Evolutionary conservation across 1,140 invertebrate species (phyloP).

Genomic region (Chrysomallon squamiferum): DNA sequence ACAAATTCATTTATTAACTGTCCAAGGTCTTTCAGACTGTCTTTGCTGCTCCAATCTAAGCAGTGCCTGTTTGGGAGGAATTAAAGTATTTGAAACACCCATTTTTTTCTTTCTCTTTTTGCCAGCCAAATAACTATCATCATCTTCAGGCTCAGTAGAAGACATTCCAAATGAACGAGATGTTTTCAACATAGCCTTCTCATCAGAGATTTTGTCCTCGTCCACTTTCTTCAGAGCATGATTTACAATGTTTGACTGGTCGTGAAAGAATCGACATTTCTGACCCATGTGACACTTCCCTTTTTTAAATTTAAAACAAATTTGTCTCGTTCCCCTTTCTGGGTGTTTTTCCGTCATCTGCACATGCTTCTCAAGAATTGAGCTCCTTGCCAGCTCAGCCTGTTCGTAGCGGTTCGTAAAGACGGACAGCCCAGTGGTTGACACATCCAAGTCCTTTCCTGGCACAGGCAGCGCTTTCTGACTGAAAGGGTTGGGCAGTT

Average conservation of each 20-base stretch:
- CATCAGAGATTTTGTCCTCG: neutral
- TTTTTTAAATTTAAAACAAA: slow-evolving; percentile 93
- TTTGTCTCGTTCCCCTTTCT: slow-evolving; percentile 81
- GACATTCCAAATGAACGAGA: neutral
- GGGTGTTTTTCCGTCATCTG: slow-evolving; percentile 82
- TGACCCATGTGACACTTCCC: slow-evolving; percentile 89
- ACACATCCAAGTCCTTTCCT: slow-evolving; percentile 3
- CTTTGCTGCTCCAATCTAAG: slow-evolving; percentile 76
- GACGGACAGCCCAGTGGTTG: slow-evolving; percentile 69
- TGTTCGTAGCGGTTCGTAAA: slow-evolving; percentile 90
- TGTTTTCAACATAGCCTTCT: neutral
- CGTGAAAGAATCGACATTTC: slow-evolving; percentile 91
- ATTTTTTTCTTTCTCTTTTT: slow-evolving; percentile 75
- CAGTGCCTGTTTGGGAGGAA: slow-evolving; percentile 85
- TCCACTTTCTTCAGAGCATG: neutral
- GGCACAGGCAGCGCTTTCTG: slow-evolving; percentile 27
- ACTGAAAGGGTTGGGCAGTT: slow-evolving; percentile 44
- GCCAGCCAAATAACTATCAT: slow-evolving; percentile 45
- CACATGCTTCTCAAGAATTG: slow-evolving; percentile 89
- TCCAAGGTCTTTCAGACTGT: slow-evolving; percentile 65
- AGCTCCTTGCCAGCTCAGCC: slow-evolving; percentile 85
- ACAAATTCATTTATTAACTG: slow-evolving; percentile 36
- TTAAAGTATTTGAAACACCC: slow-evolving; percentile 77
- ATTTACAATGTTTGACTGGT: slow-evolving; percentile 57
- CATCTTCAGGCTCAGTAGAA: slow-evolving; percentile 33